Conservation (phyloP, 2,888 invertebrate genomes). For the Prosapia bicincta region DNA sequence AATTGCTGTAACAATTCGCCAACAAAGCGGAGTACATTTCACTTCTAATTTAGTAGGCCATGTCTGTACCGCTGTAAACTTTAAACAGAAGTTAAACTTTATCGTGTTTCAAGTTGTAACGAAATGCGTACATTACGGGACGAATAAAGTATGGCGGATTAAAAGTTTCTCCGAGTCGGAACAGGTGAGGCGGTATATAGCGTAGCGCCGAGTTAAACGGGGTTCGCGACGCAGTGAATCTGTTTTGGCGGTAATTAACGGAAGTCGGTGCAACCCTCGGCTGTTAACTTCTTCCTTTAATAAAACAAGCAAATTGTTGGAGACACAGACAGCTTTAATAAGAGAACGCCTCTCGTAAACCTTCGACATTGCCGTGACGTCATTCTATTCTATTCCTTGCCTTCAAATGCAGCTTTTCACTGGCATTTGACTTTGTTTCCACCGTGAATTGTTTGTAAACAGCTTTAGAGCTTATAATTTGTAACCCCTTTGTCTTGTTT, state of each 20-base stretch:
- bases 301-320: neutral
- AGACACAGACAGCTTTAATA: neutral
- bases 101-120: neutral
- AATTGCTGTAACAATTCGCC: no score
- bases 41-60: neutral
- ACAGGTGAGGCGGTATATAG: neutral
- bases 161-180: neutral
- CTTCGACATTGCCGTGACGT: neutral
- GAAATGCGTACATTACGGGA: neutral
- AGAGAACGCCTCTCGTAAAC: neutral
- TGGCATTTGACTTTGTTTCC: no score
- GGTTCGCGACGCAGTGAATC: neutral
- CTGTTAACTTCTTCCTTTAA: neutral
- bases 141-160: neutral
- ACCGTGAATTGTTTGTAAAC: no score
- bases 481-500: no score
- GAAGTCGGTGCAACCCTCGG: neutral
- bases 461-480: no score
- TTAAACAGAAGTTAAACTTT: neutral
- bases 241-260: neutral
- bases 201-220: neutral
- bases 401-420: no score
- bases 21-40: neutral
- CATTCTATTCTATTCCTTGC: no score
- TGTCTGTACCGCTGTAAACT: neutral